These are phyloP conservation scores for human (Homo sapiens) DNA, from an alignment of 2,113 vertebrate genomes.

Conservation along the genomic window GRCh38 chr1:147217001-147217500, in stretches of 20 bases:
- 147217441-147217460: neutral
- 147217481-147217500: neutral
- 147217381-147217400: neutral
- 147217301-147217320: neutral
- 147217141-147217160: no score
- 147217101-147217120: no score
- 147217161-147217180: no score
- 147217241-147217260: neutral
- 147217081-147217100: no score
- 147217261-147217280: neutral
- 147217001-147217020: no score
- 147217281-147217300: neutral
- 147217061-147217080: no score
- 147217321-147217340: neutral
- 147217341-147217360: neutral
- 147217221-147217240: no score
- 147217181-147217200: rapidly evolving
- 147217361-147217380: neutral
- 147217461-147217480: neutral
- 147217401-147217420: neutral
- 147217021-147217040: no score
- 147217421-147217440: neutral
- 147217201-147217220: no score
- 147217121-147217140: no score
- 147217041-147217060: no score